Evolutionary conservation across 2,888 invertebrate genomes (phyloP).

Genomic region (Apamea monoglypha): DNA sequence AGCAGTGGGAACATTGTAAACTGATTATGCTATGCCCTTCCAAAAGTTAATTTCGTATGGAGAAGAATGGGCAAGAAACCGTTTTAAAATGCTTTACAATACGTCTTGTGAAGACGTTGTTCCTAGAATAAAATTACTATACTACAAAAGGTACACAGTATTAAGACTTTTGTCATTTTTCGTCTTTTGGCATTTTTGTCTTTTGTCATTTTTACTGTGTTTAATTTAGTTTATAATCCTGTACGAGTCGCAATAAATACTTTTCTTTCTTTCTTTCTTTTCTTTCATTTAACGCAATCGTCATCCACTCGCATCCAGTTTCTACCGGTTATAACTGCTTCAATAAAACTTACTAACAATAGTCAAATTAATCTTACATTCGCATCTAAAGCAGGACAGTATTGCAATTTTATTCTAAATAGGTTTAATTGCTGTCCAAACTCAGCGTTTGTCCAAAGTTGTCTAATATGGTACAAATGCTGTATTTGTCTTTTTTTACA

Average conservation of each 20-base stretch:
- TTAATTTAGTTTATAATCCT: too few relatives aligned
- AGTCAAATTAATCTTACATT: constrained; percentile 4
- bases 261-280: too few relatives aligned
- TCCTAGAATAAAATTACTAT: not conserved
- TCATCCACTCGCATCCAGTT: constrained; percentile 5
- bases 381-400: constrained; percentile 18
- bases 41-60: not conserved
- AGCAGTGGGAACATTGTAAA: not conserved
- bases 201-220: too few relatives aligned
- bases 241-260: too few relatives aligned
- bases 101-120: not conserved
- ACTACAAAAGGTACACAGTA: not conserved
- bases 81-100: not conserved
- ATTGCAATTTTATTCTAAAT: constrained; percentile 36
- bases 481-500: constrained; percentile 38
- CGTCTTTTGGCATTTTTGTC: too few relatives aligned
- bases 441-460: constrained; percentile 32
- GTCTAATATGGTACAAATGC: constrained; percentile 23
- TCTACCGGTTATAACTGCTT: constrained; percentile 2
- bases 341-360: not conserved
- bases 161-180: not conserved
- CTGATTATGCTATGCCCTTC: not conserved
- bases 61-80: not conserved
- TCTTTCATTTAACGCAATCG: not conserved
- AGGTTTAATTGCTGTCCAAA: constrained; percentile 40